A percentile compares a stretch with the other conserved stretches of the same genome.
Conservation (phyloP, 1,140 invertebrate species). For the Nylanderia fulva region DNA sequence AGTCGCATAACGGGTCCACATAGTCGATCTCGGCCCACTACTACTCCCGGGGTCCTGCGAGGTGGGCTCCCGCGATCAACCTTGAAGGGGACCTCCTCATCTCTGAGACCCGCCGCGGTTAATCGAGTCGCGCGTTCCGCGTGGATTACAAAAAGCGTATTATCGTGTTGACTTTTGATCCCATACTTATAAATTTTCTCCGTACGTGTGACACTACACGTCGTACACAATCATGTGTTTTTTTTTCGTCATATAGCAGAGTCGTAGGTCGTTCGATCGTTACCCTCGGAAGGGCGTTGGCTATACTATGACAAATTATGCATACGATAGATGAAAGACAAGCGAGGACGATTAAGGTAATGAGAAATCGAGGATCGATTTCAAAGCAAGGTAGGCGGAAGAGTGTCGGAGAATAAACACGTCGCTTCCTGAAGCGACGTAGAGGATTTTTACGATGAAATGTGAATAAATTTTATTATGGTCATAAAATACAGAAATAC, state of each 20-base stretch:
- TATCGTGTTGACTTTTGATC: neutral
- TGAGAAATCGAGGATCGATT: constrained; percentile 40
- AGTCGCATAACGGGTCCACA: constrained; percentile 71
- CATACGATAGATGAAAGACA: neutral
- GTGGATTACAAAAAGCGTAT: constrained; percentile 30
- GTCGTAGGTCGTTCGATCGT: neutral
- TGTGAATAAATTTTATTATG: neutral
- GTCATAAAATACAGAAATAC: neutral
- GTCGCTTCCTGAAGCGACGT: neutral
- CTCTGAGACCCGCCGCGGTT: constrained; percentile 26
- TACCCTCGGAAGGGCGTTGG: constrained; percentile 34
- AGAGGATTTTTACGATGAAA: neutral
- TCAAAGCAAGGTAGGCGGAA: constrained; percentile 35
- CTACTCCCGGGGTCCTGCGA: constrained; percentile 60
- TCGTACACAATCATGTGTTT: neutral
- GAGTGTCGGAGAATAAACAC: constrained; percentile 19
- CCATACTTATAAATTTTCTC: neutral
- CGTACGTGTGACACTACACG: neutral
- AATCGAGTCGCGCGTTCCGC: constrained; percentile 39
- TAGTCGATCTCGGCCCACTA: constrained; percentile 68
- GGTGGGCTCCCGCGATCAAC: constrained; percentile 62
- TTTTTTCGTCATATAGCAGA: constrained; percentile 12
- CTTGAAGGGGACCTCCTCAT: constrained; percentile 58
- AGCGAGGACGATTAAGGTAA: constrained; percentile 53
- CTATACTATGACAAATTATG: neutral